These are phyloP conservation scores for Rhamnusium bicolor DNA, from an alignment of 2,888 invertebrate genomes.

Conservation along the genomic window DNA sequence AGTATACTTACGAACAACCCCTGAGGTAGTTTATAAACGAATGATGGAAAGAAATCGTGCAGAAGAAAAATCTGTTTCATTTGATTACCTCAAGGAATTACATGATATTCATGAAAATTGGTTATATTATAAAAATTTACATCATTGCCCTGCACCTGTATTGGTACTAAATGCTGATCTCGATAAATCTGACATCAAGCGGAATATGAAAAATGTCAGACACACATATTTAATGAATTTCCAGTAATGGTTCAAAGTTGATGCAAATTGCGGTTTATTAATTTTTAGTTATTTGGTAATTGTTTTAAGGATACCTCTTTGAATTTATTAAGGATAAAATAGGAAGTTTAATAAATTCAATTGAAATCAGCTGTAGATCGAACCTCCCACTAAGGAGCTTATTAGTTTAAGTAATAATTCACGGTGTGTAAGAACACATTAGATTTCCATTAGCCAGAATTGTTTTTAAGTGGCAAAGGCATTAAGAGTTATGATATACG, in stretches of 20 bases:
- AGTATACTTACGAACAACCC: slow-evolving; percentile 82
- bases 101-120: slow-evolving; percentile 82
- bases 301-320: no score
- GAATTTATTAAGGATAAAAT: no score
- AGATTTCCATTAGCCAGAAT: no score
- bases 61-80: slow-evolving; percentile 82
- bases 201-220: slow-evolving; percentile 66
- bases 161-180: slow-evolving; percentile 68
- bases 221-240: slow-evolving; percentile 59
- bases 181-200: slow-evolving; percentile 64
- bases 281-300: neutral
- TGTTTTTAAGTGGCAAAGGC: no score
- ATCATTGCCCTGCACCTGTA: slow-evolving; percentile 79
- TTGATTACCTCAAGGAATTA: slow-evolving; percentile 81
- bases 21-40: slow-evolving; percentile 81
- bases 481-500: no score
- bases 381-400: no score
- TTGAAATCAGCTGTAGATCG: no score
- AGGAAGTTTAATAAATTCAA: no score
- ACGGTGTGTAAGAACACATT: no score
- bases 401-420: no score
- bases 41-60: slow-evolving; percentile 79
- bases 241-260: slow-evolving; percentile 21
- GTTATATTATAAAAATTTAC: slow-evolving; percentile 76
- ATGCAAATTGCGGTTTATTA: neutral